A percentile compares a stretch with the other conserved stretches of the same genome.
Conservation (phyloP, 2,113 vertebrate genomes). For the Excalfactoria chinensis region DNA sequence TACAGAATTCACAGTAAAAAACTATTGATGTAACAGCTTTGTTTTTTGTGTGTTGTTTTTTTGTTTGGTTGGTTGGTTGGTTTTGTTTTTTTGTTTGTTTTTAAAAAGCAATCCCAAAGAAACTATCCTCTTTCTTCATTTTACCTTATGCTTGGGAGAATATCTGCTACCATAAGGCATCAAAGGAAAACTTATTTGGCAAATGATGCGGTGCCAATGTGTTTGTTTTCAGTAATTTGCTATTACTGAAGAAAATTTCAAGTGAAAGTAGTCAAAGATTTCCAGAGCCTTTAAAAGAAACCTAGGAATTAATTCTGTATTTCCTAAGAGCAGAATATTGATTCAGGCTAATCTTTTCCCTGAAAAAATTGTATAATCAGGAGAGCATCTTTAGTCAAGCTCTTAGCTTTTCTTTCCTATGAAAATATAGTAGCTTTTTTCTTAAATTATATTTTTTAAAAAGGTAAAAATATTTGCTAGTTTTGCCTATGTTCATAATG, state of each 20-base stretch:
- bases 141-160: neutral
- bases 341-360: neutral
- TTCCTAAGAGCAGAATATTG: neutral
- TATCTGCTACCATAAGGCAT: neutral
- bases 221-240: neutral
- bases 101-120: neutral
- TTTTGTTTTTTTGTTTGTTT: neutral
- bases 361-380: neutral
- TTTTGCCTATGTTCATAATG: slow-evolving; percentile 25
- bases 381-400: neutral
- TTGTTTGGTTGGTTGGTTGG: too few species aligned
- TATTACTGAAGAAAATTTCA: neutral
- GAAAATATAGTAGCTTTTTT: neutral
- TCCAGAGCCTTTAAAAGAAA: neutral
- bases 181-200: neutral
- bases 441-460: neutral
- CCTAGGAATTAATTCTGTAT: neutral
- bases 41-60: too few species aligned
- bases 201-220: neutral
- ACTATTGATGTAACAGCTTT: neutral
- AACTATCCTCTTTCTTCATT: neutral
- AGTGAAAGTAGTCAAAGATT: neutral
- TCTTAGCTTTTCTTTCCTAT: neutral
- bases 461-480: neutral
- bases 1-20: neutral